Evolutionary conservation across 2,113 vertebrate genomes (phyloP).

Genomic region (Takifugu bimaculatus): DNA sequence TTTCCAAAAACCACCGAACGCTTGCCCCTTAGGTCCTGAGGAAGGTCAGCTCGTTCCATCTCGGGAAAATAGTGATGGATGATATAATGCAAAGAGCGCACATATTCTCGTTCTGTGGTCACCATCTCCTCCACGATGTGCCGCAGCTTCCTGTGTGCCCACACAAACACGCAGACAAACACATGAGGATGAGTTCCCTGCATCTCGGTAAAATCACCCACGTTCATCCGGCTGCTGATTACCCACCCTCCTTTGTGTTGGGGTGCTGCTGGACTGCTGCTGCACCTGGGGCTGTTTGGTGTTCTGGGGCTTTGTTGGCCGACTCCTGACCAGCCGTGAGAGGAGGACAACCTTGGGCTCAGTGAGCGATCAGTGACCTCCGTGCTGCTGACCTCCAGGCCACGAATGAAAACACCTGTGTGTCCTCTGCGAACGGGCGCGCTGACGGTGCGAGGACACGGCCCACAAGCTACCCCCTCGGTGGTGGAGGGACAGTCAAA

Average conservation of each 20-base stretch:
- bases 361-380: conserved; percentile 33
- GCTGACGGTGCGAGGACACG: conserved; percentile 19
- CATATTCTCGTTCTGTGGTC: conserved; percentile 88
- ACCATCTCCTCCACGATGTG: conserved; percentile 95
- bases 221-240: too few relatives aligned
- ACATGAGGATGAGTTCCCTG: background rate
- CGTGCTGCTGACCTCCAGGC: conserved; percentile 62
- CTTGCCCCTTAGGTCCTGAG: conserved; percentile 91
- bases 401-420: conserved; percentile 63
- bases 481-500: conserved; percentile 51
- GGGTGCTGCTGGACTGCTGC: background rate
- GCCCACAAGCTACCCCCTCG: background rate
- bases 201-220: too few relatives aligned
- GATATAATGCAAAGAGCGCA: conserved; percentile 87
- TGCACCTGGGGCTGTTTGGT: background rate
- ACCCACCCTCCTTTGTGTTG: conserved; percentile 47
- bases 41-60: conserved; percentile 88
- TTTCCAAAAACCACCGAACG: conserved; percentile 89
- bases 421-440: conserved; percentile 47
- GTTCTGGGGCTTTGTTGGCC: background rate
- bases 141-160: conserved; percentile 75
- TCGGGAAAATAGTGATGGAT: conserved; percentile 91
- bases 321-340: conserved; percentile 24
- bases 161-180: background rate
- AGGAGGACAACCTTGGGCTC: conserved; percentile 24